phyloP scores from a whole-genome alignment of 2,888 invertebrate species.

The Rotaria sp. region DNA sequence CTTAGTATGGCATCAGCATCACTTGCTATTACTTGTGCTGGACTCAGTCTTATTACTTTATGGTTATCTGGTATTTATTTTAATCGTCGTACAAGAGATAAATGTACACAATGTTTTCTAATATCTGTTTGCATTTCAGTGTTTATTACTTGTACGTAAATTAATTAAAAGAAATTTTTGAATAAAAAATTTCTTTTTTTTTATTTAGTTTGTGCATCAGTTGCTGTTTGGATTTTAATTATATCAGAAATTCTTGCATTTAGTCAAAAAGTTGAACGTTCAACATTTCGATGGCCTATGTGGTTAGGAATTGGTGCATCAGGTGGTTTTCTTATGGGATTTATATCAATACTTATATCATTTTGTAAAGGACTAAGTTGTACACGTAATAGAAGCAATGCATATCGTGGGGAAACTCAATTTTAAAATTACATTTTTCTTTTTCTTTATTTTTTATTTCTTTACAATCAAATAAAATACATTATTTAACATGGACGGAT shows the following conservation, averaged over 20 bases:
- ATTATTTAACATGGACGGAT: not conserved
- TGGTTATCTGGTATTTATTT: not conserved
- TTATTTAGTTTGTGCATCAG: not conserved
- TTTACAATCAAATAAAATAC: not conserved
- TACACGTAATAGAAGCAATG: not conserved
- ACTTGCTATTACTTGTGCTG: not conserved
- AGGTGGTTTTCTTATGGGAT: constrained; percentile 1
- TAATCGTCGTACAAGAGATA: not conserved
- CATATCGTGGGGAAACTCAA: not conserved
- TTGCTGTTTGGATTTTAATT: not conserved
- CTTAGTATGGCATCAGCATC: not conserved
- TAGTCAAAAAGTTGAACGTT: not conserved
- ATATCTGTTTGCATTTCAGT: not conserved
- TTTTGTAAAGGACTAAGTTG: not conserved
- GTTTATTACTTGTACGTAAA: not conserved
- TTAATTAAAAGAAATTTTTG: not conserved
- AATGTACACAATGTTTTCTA: not conserved
- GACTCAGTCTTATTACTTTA: not conserved
- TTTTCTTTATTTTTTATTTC: not conserved
- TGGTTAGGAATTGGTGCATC: not conserved
- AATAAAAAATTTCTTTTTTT: not conserved
- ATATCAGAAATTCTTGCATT: not conserved
- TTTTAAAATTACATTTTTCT: not conserved
- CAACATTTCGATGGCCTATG: not conserved
- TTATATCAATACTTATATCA: not conserved